phyloP scores from a whole-genome alignment of 2,888 invertebrate species.

The Drosophila sordidula region DNA sequence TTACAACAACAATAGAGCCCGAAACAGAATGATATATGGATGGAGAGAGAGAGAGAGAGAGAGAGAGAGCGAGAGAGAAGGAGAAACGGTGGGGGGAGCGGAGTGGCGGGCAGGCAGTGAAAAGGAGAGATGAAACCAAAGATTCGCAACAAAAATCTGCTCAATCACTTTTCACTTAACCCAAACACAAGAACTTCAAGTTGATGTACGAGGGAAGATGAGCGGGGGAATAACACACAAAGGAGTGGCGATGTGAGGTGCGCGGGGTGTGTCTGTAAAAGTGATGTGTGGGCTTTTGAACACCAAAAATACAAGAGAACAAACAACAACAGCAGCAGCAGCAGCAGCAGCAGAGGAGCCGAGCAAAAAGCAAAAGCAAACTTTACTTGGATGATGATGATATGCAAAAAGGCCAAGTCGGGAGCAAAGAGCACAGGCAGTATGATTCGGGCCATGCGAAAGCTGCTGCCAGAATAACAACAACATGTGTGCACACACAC shows the following conservation, averaged over 20 bases:
- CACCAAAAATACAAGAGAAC: slow-evolving; percentile 69
- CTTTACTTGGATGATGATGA: slow-evolving; percentile 74
- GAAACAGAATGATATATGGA: background rate
- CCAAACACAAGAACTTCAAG: slow-evolving; percentile 78
- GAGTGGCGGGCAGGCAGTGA: background rate
- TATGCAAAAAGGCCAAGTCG: slow-evolving; percentile 60
- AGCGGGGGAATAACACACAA: slow-evolving; percentile 10
- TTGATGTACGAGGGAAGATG: slow-evolving; percentile 45
- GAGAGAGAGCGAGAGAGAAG: background rate
- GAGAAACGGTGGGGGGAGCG: background rate
- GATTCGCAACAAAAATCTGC: slow-evolving; percentile 78
- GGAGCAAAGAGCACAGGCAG: slow-evolving; percentile 40
- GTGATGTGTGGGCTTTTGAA: slow-evolving; percentile 77
- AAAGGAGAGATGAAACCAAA: slow-evolving; percentile 60
- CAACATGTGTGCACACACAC: slow-evolving; percentile 45
- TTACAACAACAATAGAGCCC: slow-evolving; percentile 31
- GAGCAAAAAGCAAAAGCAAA: slow-evolving; percentile 71
- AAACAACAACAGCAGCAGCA: slow-evolving; percentile 48
- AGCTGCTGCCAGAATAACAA: slow-evolving; percentile 27
- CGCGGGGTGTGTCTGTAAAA: slow-evolving; percentile 47
- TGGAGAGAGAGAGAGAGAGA: background rate
- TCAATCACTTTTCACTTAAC: slow-evolving; percentile 79
- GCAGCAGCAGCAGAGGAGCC: slow-evolving; percentile 16
- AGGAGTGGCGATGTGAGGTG: slow-evolving; percentile 12
- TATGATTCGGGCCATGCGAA: slow-evolving; percentile 38